phyloP scores from a whole-genome alignment of 1,140 invertebrate genomes.

The Magallana ariakensis region DNA sequence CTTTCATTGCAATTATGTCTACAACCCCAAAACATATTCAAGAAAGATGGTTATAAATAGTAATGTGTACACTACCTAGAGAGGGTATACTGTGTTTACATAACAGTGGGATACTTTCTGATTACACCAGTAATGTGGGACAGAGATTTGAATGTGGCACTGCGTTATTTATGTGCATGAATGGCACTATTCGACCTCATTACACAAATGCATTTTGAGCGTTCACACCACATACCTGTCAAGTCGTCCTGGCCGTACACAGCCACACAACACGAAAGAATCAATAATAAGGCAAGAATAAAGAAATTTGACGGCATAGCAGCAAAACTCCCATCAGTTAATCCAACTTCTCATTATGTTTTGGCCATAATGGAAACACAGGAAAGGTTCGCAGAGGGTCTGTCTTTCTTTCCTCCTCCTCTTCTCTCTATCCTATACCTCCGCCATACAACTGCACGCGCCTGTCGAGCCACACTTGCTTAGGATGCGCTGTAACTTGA shows the following conservation, averaged over 20 bases:
- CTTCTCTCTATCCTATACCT: too few relatives aligned
- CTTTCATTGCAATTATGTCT: too few relatives aligned
- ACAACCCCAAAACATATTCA: too few relatives aligned
- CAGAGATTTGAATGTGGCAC: too few relatives aligned
- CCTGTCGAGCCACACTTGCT: not conserved
- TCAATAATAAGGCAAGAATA: constrained; percentile 37
- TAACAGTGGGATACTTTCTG: too few relatives aligned
- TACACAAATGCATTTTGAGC: not conserved
- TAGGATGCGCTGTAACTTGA: constrained; percentile 16
- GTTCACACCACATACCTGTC: constrained; percentile 11
- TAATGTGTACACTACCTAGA: too few relatives aligned
- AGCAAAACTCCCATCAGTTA: constrained; percentile 19
- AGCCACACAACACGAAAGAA: constrained; percentile 10
- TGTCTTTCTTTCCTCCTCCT: not conserved
- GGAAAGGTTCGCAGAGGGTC: not conserved
- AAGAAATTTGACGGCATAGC: constrained; percentile 25
- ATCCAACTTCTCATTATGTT: constrained; percentile 14
- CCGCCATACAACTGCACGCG: not conserved
- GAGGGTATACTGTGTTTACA: too few relatives aligned
- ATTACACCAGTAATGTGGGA: too few relatives aligned
- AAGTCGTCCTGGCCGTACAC: constrained; percentile 15
- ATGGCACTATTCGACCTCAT: not conserved
- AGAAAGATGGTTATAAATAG: too few relatives aligned
- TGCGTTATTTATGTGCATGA: not conserved
- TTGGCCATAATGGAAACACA: constrained; percentile 14